A percentile compares a stretch with the other conserved stretches of the same genome.
Conservation (phyloP, 92 coral and sea anemone genomes). For the Epizoanthus ramosus region DNA sequence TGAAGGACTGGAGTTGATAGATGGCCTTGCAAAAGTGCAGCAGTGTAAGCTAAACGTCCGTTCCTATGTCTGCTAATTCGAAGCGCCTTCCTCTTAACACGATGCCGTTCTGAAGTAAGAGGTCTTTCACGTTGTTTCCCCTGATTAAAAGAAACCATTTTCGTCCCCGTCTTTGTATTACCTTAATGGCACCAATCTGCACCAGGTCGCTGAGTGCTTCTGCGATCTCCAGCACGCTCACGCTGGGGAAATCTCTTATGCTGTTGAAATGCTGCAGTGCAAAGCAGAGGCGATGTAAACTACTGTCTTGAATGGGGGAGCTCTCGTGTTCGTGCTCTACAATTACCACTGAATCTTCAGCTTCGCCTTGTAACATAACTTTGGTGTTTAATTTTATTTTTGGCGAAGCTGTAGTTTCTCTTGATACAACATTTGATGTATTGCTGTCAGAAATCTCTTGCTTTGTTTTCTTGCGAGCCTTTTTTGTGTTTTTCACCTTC, state of each 20-base stretch:
- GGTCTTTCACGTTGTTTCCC: constrained; percentile 63
- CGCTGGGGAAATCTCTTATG: constrained; percentile 60
- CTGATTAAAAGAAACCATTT: constrained; percentile 71
- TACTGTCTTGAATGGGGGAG: constrained; percentile 30
- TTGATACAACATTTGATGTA: not conserved
- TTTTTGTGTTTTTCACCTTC: constrained; percentile 5
- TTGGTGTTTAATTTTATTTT: not conserved
- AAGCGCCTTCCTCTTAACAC: constrained; percentile 72
- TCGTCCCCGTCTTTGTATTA: constrained; percentile 65
- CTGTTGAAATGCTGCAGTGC: constrained; percentile 48
- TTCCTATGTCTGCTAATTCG: constrained; percentile 40
- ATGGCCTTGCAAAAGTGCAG: too few species aligned
- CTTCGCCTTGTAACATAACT: constrained; percentile 39
- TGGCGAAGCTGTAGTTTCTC: not conserved
- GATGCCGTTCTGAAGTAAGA: constrained; percentile 64
- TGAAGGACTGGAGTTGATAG: too few species aligned
- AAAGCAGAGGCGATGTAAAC: constrained; percentile 67
- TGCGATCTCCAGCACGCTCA: constrained; percentile 80
- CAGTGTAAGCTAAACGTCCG: not conserved
- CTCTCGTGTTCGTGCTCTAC: constrained; percentile 63
- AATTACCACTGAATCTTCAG: constrained; percentile 57
- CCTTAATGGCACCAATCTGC: constrained; percentile 67
- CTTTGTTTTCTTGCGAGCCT: not conserved
- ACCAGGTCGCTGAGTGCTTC: constrained; percentile 72
- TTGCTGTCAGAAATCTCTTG: not conserved